Evolutionary conservation across 2,113 vertebrate species (phyloP).

Genomic region (Scopus umbretta): DNA sequence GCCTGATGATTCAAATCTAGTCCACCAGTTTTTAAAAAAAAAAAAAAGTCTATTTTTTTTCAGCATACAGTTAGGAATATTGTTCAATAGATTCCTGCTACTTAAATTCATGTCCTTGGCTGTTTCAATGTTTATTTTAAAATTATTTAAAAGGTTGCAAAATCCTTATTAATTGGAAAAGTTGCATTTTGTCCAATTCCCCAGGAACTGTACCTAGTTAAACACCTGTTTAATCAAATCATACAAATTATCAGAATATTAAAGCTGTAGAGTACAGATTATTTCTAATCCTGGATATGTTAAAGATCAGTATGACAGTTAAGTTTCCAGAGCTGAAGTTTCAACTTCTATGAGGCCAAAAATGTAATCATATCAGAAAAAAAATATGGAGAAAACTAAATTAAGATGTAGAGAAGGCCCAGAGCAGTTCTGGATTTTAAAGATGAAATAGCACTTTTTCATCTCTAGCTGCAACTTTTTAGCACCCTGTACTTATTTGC

Average conservation of each 20-base stretch:
- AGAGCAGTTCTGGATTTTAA: not conserved
- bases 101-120: not conserved
- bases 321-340: not conserved
- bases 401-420: not conserved
- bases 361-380: not conserved
- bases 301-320: not conserved
- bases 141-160: not conserved
- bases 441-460: not conserved
- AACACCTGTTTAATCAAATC: not conserved
- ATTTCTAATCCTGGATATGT: not conserved
- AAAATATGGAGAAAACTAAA: not conserved
- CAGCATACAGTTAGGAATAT: not conserved
- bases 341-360: not conserved
- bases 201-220: not conserved
- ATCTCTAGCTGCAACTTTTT: not conserved
- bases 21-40: not conserved
- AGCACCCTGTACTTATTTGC: not conserved
- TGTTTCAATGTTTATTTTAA: not conserved
- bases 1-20: not conserved
- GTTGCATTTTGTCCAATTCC: not conserved
- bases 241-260: not conserved
- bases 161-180: not conserved
- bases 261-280: not conserved
- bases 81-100: not conserved
- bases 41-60: not conserved